Percentiles rank a stretch among this genome's conserved stretches.
These are phyloP conservation scores for Oegoconia quadripuncta DNA, from an alignment of 2,888 invertebrate genomes.

Conservation along the genomic window DNA sequence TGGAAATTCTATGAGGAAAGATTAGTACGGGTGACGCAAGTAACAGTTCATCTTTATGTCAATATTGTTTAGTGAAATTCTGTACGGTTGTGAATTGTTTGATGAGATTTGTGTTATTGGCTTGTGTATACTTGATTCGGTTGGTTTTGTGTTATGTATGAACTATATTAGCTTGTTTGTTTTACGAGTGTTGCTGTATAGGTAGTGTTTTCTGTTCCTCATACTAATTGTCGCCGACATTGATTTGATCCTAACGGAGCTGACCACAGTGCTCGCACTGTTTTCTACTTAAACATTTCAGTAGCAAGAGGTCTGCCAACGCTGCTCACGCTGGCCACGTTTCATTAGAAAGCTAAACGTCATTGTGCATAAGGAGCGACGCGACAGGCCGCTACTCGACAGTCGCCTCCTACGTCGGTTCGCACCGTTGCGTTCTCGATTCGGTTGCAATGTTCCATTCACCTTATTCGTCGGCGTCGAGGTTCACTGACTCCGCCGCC, in stretches of 20 bases:
- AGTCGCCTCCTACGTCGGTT: constrained; percentile 43
- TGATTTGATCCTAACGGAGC: neutral
- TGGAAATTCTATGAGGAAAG: constrained; percentile 41
- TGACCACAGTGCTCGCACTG: neutral
- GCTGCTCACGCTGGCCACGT: constrained; percentile 35
- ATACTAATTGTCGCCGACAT: too few relatives aligned
- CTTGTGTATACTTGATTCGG: too few relatives aligned
- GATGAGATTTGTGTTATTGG: neutral
- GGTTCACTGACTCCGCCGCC: constrained; percentile 72
- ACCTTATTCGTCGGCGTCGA: constrained; percentile 69
- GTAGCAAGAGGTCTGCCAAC: constrained; percentile 21
- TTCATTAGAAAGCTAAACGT: constrained; percentile 68
- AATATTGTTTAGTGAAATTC: neutral
- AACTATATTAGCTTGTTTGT: neutral
- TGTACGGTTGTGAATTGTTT: neutral
- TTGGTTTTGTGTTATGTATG: too few relatives aligned
- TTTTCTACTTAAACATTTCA: constrained; percentile 2
- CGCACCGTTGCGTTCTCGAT: constrained; percentile 47
- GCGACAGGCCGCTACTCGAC: constrained; percentile 31
- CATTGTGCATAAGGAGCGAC: constrained; percentile 54
- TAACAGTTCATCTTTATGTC: constrained; percentile 22
- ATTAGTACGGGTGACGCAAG: constrained; percentile 36
- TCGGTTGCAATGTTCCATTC: constrained; percentile 75
- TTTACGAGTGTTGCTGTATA: too few relatives aligned
- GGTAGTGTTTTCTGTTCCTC: too few relatives aligned